Percentiles rank a stretch among this genome's conserved stretches.
phyloP scores from a whole-genome alignment of 2,888 invertebrate genomes.

The Agrotis exclamationis region DNA sequence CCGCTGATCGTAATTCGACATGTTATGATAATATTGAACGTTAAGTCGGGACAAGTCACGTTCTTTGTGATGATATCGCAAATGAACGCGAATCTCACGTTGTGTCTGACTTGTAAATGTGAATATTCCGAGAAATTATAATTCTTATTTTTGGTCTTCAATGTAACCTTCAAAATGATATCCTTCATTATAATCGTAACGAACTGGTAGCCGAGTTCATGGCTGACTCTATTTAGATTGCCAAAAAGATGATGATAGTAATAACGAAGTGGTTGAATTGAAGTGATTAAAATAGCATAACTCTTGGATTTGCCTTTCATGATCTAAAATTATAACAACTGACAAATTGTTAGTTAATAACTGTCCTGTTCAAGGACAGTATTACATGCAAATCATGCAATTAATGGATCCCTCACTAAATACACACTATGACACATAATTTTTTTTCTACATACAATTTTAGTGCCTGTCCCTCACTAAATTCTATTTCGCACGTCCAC shows the following conservation, averaged over 20 bases:
- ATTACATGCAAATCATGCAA: neutral
- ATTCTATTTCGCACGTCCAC: neutral
- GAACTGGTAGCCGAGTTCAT: neutral
- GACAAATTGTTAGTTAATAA: no score
- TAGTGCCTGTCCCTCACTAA: neutral
- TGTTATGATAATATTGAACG: constrained; percentile 21
- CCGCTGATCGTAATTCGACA: constrained; percentile 19
- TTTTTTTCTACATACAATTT: no score
- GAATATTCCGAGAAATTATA: constrained; percentile 5
- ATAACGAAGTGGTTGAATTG: neutral
- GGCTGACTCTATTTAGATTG: neutral
- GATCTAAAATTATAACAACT: no score
- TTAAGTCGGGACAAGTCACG: constrained; percentile 20
- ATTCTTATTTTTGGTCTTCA: neutral
- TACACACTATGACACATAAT: neutral
- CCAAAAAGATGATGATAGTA: neutral
- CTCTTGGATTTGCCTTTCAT: neutral
- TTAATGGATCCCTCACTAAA: no score
- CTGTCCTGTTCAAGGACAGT: neutral
- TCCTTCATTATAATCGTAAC: neutral
- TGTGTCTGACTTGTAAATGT: constrained; percentile 2
- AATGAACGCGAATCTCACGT: constrained; percentile 3
- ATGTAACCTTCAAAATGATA: neutral
- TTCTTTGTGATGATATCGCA: constrained; percentile 16
- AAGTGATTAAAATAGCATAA: neutral